Evolutionary conservation across 2,797 vertebrate genomes (phyloP).

Genomic region (Ceyx erithaca): DNA sequence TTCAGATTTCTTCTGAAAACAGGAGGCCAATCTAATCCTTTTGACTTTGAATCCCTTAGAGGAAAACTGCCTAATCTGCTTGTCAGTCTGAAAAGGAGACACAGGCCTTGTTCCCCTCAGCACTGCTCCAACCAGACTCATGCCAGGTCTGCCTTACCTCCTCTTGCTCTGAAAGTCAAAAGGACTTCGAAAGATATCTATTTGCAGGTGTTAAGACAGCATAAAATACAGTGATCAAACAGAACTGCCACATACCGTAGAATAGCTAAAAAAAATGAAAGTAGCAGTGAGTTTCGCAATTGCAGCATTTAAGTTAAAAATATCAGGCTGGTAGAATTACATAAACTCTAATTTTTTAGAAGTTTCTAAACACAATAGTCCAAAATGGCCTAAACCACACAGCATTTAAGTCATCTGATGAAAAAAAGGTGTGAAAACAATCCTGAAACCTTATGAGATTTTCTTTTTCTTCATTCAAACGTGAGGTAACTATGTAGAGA

Average conservation of each 20-base stretch:
- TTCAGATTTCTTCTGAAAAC: slow-evolving; percentile 14
- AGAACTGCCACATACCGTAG: neutral
- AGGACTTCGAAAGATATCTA: neutral
- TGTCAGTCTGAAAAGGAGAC: neutral
- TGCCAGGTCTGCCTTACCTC: neutral
- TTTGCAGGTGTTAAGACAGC: neutral
- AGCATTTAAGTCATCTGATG: neutral
- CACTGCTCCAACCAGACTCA: neutral
- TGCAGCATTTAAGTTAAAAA: slow-evolving; percentile 35
- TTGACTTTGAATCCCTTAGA: neutral
- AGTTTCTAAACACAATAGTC: neutral
- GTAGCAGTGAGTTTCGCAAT: neutral
- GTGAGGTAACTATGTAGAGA: neutral
- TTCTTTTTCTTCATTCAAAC: neutral
- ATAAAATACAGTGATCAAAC: neutral
- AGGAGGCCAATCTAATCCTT: slow-evolving; percentile 4
- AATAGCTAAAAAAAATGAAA: slow-evolving; percentile 3
- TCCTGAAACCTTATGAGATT: neutral
- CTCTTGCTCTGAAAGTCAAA: neutral
- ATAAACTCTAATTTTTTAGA: neutral
- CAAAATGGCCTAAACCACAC: neutral
- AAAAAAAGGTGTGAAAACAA: neutral
- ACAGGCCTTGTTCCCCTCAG: neutral
- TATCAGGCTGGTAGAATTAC: neutral
- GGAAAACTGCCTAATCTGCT: neutral